Evolutionary conservation across 2,797 vertebrate species (phyloP), one percentile per base, ranked within the genome.

Genomic region (Streptopelia turtur): DNA sequence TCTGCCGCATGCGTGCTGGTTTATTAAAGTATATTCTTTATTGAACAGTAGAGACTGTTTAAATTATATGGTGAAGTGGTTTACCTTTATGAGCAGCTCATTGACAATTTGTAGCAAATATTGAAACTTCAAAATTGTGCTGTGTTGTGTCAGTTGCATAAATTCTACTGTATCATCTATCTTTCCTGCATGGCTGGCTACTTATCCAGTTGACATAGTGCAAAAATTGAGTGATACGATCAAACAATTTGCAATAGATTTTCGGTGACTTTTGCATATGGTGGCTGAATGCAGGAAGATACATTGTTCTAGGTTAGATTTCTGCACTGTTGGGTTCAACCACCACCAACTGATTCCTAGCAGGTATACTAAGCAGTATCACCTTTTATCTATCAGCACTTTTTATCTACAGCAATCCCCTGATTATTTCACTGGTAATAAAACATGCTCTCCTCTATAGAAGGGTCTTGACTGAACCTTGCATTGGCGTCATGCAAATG

Each of bases 381-480:
- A 65, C 49, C 66, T 94, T 84, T 87, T 53, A n/a, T 53, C 78
- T 87, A 8, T 70, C 53, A 74, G 39, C 39, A 47, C 33, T 55
- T 93, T 79, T 83, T 45, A n/a, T 63, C 87, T 97, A 20, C 60
- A 7, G 30, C 74, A 84, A 90, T 85, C 24, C 30, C 50, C 68
- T 71, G 60, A 64, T 95, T 90, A 90, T 90, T 93, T 83, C 50
- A 24, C 57, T 71, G 80, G 24, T 63, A 61, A 65, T 94, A 84
- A 87, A 94, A 90, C 55, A 33, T 1, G 5, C 41, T 80, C 35
- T 95, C 68, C 66, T 35, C 56, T 92, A 27, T 4, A 47, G 78
- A 71, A 85, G 60, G 50, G 56, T 82, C 86, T 87, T 75, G 65
- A 59, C 69, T 90, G 90, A 96, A 85, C 91, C 78, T 83, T 93